These are phyloP conservation scores for Morpho achilles DNA, from an alignment of 2,888 invertebrate species.

Conservation along the genomic window DNA sequence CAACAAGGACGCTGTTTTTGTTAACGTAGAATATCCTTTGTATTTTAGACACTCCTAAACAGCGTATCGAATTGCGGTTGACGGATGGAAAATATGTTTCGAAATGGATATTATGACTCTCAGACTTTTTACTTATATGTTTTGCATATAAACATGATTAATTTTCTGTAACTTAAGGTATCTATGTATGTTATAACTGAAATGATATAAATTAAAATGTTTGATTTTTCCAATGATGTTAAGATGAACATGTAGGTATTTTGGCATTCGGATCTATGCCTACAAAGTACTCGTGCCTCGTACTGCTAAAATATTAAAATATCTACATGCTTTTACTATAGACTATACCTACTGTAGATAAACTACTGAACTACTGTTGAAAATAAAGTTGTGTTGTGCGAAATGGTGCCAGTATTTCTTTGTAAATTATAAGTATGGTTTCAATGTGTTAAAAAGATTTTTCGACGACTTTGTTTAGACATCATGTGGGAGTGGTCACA, in stretches of 20 bases:
- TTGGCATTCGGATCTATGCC: conserved; percentile 18
- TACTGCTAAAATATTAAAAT: conserved; percentile 22
- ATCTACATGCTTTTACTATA: conserved; percentile 24
- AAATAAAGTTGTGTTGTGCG: conserved; percentile 25
- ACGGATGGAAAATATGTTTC: too few relatives aligned
- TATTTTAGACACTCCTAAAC: too few relatives aligned
- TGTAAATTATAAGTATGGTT: conserved; percentile 5
- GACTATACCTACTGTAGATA: conserved; percentile 24
- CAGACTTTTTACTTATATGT: too few relatives aligned
- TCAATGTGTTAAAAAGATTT: conserved; percentile 9
- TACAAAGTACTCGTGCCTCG: conserved; percentile 24
- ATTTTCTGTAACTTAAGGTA: neutral
- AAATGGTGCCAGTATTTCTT: conserved; percentile 20
- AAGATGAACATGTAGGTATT: conserved; percentile 16
- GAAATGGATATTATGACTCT: too few relatives aligned
- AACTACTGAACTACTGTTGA: conserved; percentile 26
- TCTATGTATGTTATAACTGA: neutral
- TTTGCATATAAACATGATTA: too few relatives aligned
- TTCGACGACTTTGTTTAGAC: conserved; percentile 14
- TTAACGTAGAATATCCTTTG: too few relatives aligned
- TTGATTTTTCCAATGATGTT: neutral
- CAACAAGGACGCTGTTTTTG: too few relatives aligned
- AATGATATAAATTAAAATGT: neutral
- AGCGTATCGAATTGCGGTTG: too few relatives aligned
- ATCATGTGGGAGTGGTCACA: conserved; percentile 45